phyloP scores from a whole-genome alignment of 2,888 invertebrate genomes.

The Melikaiella ostensackeni region DNA sequence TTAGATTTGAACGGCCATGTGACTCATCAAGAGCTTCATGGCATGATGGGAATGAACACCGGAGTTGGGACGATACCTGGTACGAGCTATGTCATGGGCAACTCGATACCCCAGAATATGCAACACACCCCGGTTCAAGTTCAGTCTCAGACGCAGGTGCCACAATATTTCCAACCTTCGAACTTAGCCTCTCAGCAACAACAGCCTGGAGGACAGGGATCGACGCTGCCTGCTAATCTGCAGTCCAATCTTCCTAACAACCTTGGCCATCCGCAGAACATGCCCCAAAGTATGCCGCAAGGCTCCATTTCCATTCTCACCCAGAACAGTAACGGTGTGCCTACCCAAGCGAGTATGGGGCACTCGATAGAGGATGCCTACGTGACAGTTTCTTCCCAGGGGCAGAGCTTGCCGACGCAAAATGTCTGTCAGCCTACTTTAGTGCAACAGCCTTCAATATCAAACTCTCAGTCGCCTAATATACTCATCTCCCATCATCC shows the following conservation, averaged over 20 bases:
- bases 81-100: conserved; percentile 78
- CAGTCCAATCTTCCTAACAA: conserved; percentile 79
- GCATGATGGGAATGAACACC: conserved; percentile 56
- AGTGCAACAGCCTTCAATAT: conserved; percentile 56
- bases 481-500: conserved; percentile 64
- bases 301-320: conserved; percentile 81
- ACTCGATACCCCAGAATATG: conserved; percentile 68
- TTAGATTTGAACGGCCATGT: conserved; percentile 72
- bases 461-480: conserved; percentile 67
- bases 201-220: conserved; percentile 77
- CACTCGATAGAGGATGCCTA: conserved; percentile 68
- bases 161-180: conserved; percentile 52
- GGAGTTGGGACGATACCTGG: conserved; percentile 78
- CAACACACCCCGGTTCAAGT: conserved; percentile 79
- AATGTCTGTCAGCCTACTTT: conserved; percentile 65
- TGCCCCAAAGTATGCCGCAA: conserved; percentile 77
- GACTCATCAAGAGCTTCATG: conserved; percentile 66
- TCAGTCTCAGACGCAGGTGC: conserved; percentile 70
- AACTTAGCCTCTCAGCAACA: conserved; percentile 52
- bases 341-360: conserved; percentile 65
- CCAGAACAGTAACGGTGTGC: conserved; percentile 72
- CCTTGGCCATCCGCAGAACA: conserved; percentile 80
- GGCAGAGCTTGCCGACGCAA: conserved; percentile 66
- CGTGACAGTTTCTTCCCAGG: conserved; percentile 61
- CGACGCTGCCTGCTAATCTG: conserved; percentile 81